A percentile compares a stretch with the other conserved stretches of the same genome.
These are phyloP conservation scores for Labroides dimidiatus DNA, from an alignment of 2,797 vertebrate genomes.

Conservation along the genomic window DNA sequence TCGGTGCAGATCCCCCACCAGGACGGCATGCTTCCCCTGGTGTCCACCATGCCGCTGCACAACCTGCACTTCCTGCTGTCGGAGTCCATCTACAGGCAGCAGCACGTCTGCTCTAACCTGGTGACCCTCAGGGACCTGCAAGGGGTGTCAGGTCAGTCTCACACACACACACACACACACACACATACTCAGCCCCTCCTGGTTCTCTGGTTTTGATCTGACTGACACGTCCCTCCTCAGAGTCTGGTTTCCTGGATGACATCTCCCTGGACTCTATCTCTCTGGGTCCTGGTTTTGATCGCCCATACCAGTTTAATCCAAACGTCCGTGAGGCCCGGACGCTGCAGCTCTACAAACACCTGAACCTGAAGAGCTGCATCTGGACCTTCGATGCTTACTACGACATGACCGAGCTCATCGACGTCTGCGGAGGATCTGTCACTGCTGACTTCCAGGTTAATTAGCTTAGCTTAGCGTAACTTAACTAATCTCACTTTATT, in stretches of 20 bases:
- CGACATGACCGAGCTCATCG: conserved; percentile 98
- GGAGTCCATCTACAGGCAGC: conserved; percentile 97
- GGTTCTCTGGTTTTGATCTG: too few species aligned
- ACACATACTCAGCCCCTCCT: too few species aligned
- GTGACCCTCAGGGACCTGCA: conserved; percentile 89
- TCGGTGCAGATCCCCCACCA: conserved; percentile 99
- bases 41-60: conserved; percentile 97
- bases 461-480: too few species aligned
- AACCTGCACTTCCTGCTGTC: conserved; percentile 97
- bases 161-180: too few species aligned
- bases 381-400: conserved; percentile 98
- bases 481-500: too few species aligned
- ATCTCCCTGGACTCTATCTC: conserved; percentile 85
- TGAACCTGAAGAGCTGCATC: conserved; percentile 98
- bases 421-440: conserved; percentile 95
- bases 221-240: conserved; percentile 69
- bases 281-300: conserved; percentile 93
- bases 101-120: conserved; percentile 97
- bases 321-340: conserved; percentile 88
- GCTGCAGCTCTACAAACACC: conserved; percentile 95
- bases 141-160: conserved; percentile 90
- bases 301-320: conserved; percentile 94
- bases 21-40: conserved; percentile 97
- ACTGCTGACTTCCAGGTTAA: conserved; percentile 94
- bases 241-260: conserved; percentile 93